Percentiles rank a stretch among this genome's conserved stretches.
phyloP scores from a whole-genome alignment of 2,888 invertebrate genomes.

The Macroteleia sp. region DNA sequence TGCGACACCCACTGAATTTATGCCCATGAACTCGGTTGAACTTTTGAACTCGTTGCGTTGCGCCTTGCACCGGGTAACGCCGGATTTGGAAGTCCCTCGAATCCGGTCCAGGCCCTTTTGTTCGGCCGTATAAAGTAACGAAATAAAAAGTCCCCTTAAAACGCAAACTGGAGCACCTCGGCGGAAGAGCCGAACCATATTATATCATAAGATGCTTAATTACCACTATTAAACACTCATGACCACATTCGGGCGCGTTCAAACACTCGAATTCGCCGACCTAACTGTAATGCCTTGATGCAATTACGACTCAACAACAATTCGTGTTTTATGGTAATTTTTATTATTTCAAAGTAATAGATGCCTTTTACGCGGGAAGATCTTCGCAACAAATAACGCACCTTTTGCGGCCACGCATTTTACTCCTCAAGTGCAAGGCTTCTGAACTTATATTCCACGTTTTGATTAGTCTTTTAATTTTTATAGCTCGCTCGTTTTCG shows the following conservation, averaged over 20 bases:
- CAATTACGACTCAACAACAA: constrained; percentile 8
- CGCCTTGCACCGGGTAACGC: constrained; percentile 18
- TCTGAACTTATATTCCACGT: constrained; percentile 3
- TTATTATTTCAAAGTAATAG: constrained; percentile 38
- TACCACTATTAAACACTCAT: constrained; percentile 40
- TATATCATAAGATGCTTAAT: constrained; percentile 45
- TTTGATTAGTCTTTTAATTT: constrained; percentile 13
- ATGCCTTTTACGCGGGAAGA: constrained; percentile 19
- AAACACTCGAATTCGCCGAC: constrained; percentile 16
- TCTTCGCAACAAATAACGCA: constrained; percentile 7
- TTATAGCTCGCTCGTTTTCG: neutral
- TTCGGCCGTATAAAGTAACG: constrained; percentile 42
- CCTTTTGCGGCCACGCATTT: constrained; percentile 9
- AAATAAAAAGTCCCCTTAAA: constrained; percentile 37
- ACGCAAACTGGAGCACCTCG: constrained; percentile 46
- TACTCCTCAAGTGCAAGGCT: neutral
- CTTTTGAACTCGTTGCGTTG: constrained; percentile 69
- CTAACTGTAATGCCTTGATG: constrained; percentile 16
- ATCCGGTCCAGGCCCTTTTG: constrained; percentile 59
- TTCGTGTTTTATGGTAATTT: constrained; percentile 33
- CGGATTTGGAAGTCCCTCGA: constrained; percentile 59
- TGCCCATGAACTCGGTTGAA: constrained; percentile 72
- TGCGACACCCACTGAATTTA: constrained; percentile 68
- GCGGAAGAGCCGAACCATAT: constrained; percentile 17
- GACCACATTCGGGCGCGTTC: constrained; percentile 11